Evolutionary conservation across 2,113 vertebrate genomes (phyloP).

Genomic region (Salvelinus namaycush): DNA sequence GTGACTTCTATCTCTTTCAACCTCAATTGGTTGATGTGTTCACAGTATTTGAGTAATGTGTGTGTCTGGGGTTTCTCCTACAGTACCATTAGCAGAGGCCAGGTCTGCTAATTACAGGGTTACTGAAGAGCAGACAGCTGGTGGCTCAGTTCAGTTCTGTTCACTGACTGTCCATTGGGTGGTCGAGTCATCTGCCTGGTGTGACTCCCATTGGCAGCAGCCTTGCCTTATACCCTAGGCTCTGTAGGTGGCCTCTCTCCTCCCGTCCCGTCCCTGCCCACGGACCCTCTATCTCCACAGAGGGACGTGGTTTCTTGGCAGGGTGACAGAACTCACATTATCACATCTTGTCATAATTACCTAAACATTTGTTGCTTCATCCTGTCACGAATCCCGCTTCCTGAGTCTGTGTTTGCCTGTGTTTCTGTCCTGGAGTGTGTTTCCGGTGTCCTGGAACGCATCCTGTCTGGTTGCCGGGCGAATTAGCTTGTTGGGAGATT

Average conservation of each 20-base stretch:
- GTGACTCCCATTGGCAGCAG: not conserved
- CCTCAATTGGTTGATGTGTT: not conserved
- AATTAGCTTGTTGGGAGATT: no score
- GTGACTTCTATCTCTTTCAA: not conserved
- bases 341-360: slow-evolving; percentile 54
- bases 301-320: slow-evolving; percentile 35
- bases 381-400: no score
- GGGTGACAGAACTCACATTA: slow-evolving; percentile 33
- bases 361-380: slow-evolving; percentile 23
- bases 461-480: no score
- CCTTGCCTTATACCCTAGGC: slow-evolving; percentile 27
- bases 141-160: not conserved
- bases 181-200: not conserved
- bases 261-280: not conserved
- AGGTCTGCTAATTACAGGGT: no score
- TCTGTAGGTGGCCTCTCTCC: slow-evolving; percentile 31
- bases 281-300: slow-evolving; percentile 9
- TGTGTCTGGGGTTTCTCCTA: no score
- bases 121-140: not conserved
- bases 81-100: no score
- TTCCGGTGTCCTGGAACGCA: no score
- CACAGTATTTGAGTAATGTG: not conserved
- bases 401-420: no score
- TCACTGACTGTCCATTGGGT: not conserved
- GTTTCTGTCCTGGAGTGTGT: no score